These are phyloP conservation scores for Ceriagrion tenellum DNA, from an alignment of 2,888 invertebrate genomes.

Conservation along the genomic window DNA sequence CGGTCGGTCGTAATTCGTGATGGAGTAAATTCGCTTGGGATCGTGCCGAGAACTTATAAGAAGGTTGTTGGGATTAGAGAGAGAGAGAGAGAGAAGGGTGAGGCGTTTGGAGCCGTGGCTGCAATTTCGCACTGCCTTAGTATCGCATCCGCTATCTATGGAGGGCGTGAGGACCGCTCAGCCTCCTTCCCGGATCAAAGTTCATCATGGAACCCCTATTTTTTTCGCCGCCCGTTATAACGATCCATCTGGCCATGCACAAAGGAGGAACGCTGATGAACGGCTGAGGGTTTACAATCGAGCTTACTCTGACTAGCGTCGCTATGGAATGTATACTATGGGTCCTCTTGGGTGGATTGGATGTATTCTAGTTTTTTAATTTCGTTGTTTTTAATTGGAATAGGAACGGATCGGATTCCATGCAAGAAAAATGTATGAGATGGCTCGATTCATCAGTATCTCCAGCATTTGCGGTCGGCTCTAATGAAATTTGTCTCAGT, in stretches of 20 bases:
- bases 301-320: background rate
- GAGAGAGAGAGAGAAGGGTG: background rate
- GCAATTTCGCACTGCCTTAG: conserved; percentile 43
- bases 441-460: too few relatives aligned
- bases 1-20: conserved; percentile 44
- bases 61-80: background rate
- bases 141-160: conserved; percentile 43
- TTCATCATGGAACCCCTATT: conserved; percentile 38
- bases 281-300: background rate
- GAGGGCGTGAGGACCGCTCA: conserved; percentile 50
- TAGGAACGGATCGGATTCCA: too few relatives aligned
- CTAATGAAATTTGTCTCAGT: too few relatives aligned
- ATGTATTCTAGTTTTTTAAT: too few relatives aligned
- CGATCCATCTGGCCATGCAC: conserved; percentile 14
- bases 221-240: conserved; percentile 37
- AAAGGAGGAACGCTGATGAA: background rate
- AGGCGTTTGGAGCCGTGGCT: conserved; percentile 33
- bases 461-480: too few relatives aligned
- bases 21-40: background rate
- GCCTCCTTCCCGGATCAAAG: conserved; percentile 63
- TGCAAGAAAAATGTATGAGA: too few relatives aligned
- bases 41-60: conserved; percentile 2
- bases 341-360: too few relatives aligned
- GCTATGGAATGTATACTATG: too few relatives aligned
- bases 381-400: too few relatives aligned